Base-by-base conservation (phyloP, 2,888 invertebrate species). In the Metallyticus violacea region DNA sequence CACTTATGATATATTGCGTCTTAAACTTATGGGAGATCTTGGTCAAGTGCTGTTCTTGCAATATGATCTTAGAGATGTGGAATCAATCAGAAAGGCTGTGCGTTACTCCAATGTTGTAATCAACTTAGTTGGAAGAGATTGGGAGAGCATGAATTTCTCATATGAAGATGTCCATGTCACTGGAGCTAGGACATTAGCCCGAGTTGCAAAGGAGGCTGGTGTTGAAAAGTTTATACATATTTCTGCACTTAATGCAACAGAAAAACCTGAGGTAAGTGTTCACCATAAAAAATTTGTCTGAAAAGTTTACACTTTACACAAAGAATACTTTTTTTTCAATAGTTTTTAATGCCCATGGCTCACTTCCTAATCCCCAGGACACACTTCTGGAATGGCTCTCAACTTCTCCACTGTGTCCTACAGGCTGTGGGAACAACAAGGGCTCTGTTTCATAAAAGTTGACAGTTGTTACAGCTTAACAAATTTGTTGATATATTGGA, bases 91-190 rank as follows among this genome's bases (percentile, higher is more conserved):
- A 2, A 96, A 96, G 90, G 96, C 96, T 9, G 95, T 99, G 77
- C 96, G 96, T 90, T 97, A 99, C 93, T 99, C 99, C 1, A 99
- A 99, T 93, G 97, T 99, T 85, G 99, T 99, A 0, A 95, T 99
- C 89, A 99, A 99, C 92, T 93, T 99, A 87, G 94, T 99, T 88
- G 99, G 99, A 5, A 94, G 97, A 77, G 97, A 98, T 89, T 97
- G 95, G 93, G 98, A 98, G 92, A 99, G 99, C 0, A 96, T 94
- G 92, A 98, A 98, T 91, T 99, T 96, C 90, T 95, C 93, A 86
- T 98, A 95, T 90, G 92, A 96, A 86, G 97, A 98, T 92, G 97
- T 99, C 0, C 95, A 99, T 93, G 96, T 97, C 0, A 94, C 95
- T 25, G 98, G 97, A 9, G 95, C 99, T 0, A 93, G 96, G 78